Evolutionary conservation across 2,113 vertebrate species (phyloP), one percentile per base, ranked within the genome.

Genomic region (Marcusenius ussheri): DNA sequence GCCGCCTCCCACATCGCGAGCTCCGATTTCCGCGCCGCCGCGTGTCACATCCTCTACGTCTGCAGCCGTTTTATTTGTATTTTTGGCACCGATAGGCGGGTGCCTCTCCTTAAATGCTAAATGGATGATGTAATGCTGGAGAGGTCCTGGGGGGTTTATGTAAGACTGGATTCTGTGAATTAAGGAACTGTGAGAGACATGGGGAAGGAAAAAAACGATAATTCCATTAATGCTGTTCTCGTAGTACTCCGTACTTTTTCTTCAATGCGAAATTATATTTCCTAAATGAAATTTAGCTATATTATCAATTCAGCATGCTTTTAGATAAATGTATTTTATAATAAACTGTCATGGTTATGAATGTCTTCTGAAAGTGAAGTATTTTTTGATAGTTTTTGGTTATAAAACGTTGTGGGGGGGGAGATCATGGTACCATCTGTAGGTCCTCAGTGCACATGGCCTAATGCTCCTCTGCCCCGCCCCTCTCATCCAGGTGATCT

Each of bases 91-190:
- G 47, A 21, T 53, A 35, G 27, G 4, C 49, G 15, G 49, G 31
- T 2, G 50, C 27, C 50, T 39, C 13, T 87, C 49, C 85, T 84
- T 84, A 47, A 45, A 46, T 84, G 83, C 39, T 84, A 84, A 47
- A 84, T 84, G 83, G 39, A 47, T 84, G 83, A 84, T 47, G 83
- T 84, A 84, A 84, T 84, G 83, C 35, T 84, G 83, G 19, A 84
- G 27, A 27, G 35, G 85, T 53, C 85, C 85, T 56, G 47, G 50
- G 85, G 50, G 85, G 47, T 87, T 87, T 87, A 87, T 87, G 85
- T 87, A 87, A 87, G 50, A 53, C 50, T 87, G 6, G 11, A 35
- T 87, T 53, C 50, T 35, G 49, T 53, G 49, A 87, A 35, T 87
- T 51, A 35, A 87, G 47, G 47, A 53, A 39, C 50, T 35, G n/a